These are phyloP conservation scores for Gymnoscelis rufifasciata DNA, from an alignment of 2,888 invertebrate genomes.

Conservation along the genomic window DNA sequence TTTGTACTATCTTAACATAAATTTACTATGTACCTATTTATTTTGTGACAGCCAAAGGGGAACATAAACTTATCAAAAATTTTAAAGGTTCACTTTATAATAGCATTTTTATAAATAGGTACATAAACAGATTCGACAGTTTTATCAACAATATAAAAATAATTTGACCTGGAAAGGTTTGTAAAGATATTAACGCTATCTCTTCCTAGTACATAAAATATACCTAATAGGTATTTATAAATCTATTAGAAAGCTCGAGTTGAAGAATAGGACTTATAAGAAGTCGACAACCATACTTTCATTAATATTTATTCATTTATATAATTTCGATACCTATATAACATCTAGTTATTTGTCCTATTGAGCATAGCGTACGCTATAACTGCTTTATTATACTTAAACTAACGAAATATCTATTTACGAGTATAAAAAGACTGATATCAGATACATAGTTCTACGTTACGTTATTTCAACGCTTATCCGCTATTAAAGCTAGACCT, in stretches of 20 bases:
- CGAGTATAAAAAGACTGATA: conserved; percentile 24
- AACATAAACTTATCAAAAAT: too few relatives aligned
- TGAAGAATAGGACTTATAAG: conserved; percentile 65
- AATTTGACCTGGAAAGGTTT: conserved; percentile 22
- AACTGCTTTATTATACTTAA: conserved; percentile 20
- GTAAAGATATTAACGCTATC: conserved; percentile 9
- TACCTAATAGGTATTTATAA: conserved; percentile 33
- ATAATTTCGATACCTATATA: conserved; percentile 18
- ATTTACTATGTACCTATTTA: too few relatives aligned
- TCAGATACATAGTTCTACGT: conserved; percentile 34
- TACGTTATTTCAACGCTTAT: conserved; percentile 44
- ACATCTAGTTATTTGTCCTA: conserved; percentile 27
- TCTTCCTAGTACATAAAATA: conserved; percentile 14
- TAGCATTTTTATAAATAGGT: too few relatives aligned
- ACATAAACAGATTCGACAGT: too few relatives aligned
- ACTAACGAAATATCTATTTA: conserved; percentile 10
- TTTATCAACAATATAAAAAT: conserved; percentile 29
- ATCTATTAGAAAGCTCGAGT: conserved; percentile 73
- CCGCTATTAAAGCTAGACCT: conserved; percentile 76
- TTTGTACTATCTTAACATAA: too few relatives aligned
- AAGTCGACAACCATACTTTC: conserved; percentile 70
- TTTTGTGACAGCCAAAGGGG: too few relatives aligned
- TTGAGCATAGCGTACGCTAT: conserved; percentile 59
- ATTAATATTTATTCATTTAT: conserved; percentile 32
- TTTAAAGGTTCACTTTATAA: too few relatives aligned